A percentile compares a stretch with the other conserved stretches of the same genome.
Conservation (phyloP, 2,113 vertebrate genomes). For the Mastomys coucha region DNA sequence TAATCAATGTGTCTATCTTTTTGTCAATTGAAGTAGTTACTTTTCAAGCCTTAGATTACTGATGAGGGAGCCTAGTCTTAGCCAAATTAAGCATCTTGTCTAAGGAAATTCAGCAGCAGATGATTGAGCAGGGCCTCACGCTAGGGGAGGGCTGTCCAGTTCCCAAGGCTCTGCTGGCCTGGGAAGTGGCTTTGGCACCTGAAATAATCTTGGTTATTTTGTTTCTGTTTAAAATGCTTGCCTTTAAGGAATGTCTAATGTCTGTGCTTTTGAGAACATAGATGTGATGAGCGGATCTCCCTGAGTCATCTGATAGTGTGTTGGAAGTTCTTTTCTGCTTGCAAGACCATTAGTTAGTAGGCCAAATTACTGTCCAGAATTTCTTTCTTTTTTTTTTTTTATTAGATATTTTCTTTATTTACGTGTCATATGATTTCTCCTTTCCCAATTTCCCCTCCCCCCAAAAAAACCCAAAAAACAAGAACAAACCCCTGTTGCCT, state of each 20-base stretch:
- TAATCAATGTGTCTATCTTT: slow-evolving; percentile 31
- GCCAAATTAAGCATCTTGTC: slow-evolving; percentile 30
- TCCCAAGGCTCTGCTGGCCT: background rate
- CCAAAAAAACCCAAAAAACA: too few species aligned
- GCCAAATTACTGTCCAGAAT: slow-evolving; percentile 32
- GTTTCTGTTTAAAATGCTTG: slow-evolving; percentile 42
- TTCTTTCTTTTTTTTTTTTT: too few species aligned
- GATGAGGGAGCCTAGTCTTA: background rate
- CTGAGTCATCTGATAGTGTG: slow-evolving; percentile 48
- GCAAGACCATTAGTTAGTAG: slow-evolving; percentile 13
- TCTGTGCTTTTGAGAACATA: background rate
- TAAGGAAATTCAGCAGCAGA: background rate
- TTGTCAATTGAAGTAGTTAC: slow-evolving; percentile 1
- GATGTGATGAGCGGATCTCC: background rate
- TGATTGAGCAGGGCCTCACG: background rate
- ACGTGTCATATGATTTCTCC: too few species aligned
- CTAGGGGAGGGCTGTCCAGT: background rate
- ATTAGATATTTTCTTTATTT: too few species aligned
- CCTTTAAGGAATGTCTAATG: background rate
- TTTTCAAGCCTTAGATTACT: slow-evolving; percentile 55
- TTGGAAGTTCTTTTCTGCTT: background rate
- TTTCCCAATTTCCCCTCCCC: too few species aligned
- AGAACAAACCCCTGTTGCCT: too few species aligned
- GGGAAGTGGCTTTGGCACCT: background rate
- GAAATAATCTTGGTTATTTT: slow-evolving; percentile 1